Evolutionary conservation across 2,113 vertebrate genomes (phyloP), one percentile per base, ranked within the genome.

Genomic region (Lutjanus erythropterus): DNA sequence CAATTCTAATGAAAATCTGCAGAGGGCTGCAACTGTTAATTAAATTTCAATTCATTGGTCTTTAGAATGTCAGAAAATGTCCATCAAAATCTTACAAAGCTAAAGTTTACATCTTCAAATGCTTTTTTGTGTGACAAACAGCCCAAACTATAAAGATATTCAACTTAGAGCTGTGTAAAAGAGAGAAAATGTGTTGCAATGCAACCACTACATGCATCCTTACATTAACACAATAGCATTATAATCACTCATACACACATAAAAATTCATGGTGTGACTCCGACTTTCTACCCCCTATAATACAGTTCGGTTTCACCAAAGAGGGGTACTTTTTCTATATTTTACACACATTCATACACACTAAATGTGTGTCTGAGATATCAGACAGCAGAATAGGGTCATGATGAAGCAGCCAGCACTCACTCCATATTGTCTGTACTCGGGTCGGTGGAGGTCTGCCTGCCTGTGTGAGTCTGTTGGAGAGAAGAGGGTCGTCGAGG

Each of bases 381-480:
- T 9, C 6, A 67, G 16, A 86, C 59, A 83, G 80, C 41, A 87
- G 76, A 80, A 78, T 23, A 77, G 46, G 87, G 86, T 84, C 64
- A 76, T 41, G 68, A 76, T 41, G 68, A 90, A 87, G 86, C 88
- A 86, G 75, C 87, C 88, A 80, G 79, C 76, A 95, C 94, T 95
- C 93, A 95, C 95, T 95, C 94, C 94, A 95, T 95, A 59, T 59
- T 90, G 84, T 91, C 87, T 92, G 90, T 88, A 56, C 60, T 89
- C 67, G 2, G 88, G 80, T 88, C 58, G 87, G 75, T 86, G 88
- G 90, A 91, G 80, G 90, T 89, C 93, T 87, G 94, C 86, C 93
- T 91, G 91, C 81, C 89, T 93, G 88, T 79, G 84, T 93, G 92
- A 86, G 62, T 93, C 93, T 93, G 94, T 78, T 88, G 93, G 89